Evolutionary conservation across 2,113 vertebrate species (phyloP).

Genomic region (Dipodomys stephensi): DNA sequence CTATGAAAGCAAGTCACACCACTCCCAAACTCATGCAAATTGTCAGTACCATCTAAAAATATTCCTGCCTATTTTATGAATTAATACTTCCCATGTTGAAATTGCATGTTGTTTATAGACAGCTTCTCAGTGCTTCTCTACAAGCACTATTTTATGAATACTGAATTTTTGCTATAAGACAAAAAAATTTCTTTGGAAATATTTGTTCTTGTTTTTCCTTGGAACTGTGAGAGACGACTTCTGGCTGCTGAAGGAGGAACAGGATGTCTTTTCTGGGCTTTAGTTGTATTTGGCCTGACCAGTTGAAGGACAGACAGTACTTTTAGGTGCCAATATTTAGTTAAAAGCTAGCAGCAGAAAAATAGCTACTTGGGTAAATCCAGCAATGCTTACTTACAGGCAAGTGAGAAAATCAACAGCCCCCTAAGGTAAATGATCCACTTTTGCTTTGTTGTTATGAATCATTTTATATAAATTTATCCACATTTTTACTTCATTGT

Average conservation of each 20-base stretch:
- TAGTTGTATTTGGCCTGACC: slow-evolving; percentile 76
- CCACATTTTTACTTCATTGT: not conserved
- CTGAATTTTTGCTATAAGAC: slow-evolving; percentile 77
- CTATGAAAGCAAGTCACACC: slow-evolving; percentile 80
- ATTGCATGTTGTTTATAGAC: slow-evolving; percentile 71
- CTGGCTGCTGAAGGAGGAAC: slow-evolving; percentile 72
- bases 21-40: slow-evolving; percentile 76
- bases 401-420: slow-evolving; percentile 41
- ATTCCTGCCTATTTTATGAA: slow-evolving; percentile 65
- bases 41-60: slow-evolving; percentile 79
- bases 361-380: slow-evolving; percentile 71
- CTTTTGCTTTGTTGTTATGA: not conserved
- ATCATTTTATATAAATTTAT: not conserved
- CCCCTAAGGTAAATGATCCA: not conserved
- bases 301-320: slow-evolving; percentile 66
- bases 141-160: slow-evolving; percentile 76
- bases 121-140: slow-evolving; percentile 44
- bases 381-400: slow-evolving; percentile 55
- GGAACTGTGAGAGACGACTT: slow-evolving; percentile 79
- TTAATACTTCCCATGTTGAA: slow-evolving; percentile 76
- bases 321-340: slow-evolving; percentile 77
- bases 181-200: slow-evolving; percentile 71
- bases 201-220: slow-evolving; percentile 78
- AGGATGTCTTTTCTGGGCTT: slow-evolving; percentile 77
- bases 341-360: slow-evolving; percentile 70